Evolutionary conservation across 2,113 vertebrate genomes (phyloP).

Genomic region (Terrapene triunguis): DNA sequence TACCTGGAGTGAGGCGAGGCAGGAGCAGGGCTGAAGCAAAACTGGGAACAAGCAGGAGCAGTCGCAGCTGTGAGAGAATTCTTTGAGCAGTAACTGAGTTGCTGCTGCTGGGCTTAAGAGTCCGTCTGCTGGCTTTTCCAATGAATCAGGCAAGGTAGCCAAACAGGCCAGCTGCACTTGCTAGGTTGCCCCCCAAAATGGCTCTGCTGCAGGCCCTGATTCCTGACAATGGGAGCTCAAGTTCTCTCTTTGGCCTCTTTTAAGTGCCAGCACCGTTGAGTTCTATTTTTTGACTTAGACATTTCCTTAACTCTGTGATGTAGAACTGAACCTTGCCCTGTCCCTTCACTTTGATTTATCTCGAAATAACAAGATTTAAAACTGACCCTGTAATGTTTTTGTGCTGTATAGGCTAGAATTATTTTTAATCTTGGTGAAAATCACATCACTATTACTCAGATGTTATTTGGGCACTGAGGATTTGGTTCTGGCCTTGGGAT

Average conservation of each 20-base stretch:
- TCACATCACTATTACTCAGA: rapidly evolving
- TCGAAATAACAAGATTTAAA: not conserved
- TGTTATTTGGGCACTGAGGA: not conserved
- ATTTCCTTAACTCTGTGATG: not conserved
- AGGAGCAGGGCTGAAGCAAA: too few species aligned
- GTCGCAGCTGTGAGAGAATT: not conserved
- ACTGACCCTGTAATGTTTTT: not conserved
- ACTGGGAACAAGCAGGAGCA: too few species aligned
- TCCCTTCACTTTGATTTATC: not conserved
- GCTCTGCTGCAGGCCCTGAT: too few species aligned
- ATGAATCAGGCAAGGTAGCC: not conserved
- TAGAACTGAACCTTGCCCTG: not conserved
- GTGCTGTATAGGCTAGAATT: not conserved
- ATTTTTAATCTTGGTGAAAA: not conserved
- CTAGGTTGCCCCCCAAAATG: too few species aligned
- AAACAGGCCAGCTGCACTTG: not conserved
- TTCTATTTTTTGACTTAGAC: not conserved
- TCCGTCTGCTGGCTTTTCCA: not conserved
- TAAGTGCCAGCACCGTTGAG: not conserved
- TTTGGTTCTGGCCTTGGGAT: not conserved
- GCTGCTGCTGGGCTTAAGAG: not conserved
- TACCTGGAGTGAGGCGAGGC: too few species aligned
- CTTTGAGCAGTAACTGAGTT: not conserved
- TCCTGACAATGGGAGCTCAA: too few species aligned
- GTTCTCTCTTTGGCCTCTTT: too few species aligned